These are phyloP conservation scores for Scaptomyza graminum DNA, from an alignment of 1,140 invertebrate genomes.

Conservation along the genomic window DNA sequence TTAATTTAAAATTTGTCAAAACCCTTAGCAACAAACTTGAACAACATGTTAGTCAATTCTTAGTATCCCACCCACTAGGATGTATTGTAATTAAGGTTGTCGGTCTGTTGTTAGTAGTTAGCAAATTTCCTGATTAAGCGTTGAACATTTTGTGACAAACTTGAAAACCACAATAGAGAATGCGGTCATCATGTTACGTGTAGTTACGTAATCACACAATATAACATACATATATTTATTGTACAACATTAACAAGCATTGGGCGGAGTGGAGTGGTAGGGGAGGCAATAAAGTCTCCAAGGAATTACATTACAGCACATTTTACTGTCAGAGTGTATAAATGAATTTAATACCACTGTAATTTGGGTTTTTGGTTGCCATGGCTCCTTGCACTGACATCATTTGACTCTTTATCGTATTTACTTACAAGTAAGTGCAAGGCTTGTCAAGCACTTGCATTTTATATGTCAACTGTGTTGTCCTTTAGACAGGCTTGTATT, in stretches of 20 bases:
- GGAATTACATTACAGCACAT: slow-evolving; percentile 75
- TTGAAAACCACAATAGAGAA: slow-evolving; percentile 43
- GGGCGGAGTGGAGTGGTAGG: too few species aligned
- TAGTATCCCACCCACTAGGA: not conserved
- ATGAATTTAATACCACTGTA: slow-evolving; percentile 19
- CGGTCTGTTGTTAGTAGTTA: not conserved
- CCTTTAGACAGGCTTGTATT: too few species aligned
- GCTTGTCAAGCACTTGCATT: not conserved
- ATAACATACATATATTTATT: not conserved
- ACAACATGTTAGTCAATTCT: too few species aligned
- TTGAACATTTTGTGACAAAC: slow-evolving; percentile 37
- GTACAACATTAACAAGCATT: slow-evolving; percentile 5
- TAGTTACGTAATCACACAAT: slow-evolving; percentile 57
- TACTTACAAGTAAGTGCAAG: not conserved
- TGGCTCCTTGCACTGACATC: slow-evolving; percentile 30
- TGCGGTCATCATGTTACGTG: slow-evolving; percentile 72
- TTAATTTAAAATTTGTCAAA: too few species aligned
- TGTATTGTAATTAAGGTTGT: not conserved
- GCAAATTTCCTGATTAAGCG: not conserved
- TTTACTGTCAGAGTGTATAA: slow-evolving; percentile 55
- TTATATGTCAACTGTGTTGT: not conserved
- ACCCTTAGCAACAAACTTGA: too few species aligned
- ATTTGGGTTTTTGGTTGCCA: slow-evolving; percentile 10
- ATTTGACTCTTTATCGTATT: slow-evolving; percentile 1
- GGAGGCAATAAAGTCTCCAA: slow-evolving; percentile 53